Conservation (phyloP, 2,888 invertebrate species). For the Drosophila pegasa region DNA sequence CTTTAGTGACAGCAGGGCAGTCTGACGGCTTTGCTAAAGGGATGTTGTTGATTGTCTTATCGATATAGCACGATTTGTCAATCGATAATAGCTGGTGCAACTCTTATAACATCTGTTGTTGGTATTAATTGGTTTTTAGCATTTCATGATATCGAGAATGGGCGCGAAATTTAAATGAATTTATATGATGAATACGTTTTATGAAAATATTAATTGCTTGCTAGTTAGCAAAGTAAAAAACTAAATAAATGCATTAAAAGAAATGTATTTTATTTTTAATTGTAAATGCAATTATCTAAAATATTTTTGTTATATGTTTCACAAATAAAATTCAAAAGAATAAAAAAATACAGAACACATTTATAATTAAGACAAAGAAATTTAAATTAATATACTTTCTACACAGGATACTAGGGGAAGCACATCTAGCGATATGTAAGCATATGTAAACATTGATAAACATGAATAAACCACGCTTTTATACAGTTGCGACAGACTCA, state of each 20-base stretch:
- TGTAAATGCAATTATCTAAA: neutral
- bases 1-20: constrained; percentile 56
- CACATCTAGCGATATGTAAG: constrained; percentile 1
- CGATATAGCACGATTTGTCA: constrained; percentile 7
- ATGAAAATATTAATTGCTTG: neutral
- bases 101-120: neutral
- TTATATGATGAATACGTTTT: too few species aligned
- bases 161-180: neutral
- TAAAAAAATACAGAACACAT: neutral
- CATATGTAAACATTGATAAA: neutral
- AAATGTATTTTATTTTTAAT: neutral
- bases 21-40: constrained; percentile 29
- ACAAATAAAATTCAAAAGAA: neutral
- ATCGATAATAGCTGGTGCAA: constrained; percentile 8
- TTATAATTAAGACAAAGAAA: neutral
- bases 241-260: too few species aligned
- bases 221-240: too few species aligned
- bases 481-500: constrained; percentile 10
- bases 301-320: constrained; percentile 1
- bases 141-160: neutral
- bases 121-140: neutral
- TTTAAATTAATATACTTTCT: neutral
- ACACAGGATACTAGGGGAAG: constrained; percentile 2
- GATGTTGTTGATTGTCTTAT: constrained; percentile 26
- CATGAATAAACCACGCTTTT: neutral